Percentiles rank a stretch among this genome's conserved stretches.
phyloP scores from a whole-genome alignment of 2,888 invertebrate genomes.

The Panopea generosa region DNA sequence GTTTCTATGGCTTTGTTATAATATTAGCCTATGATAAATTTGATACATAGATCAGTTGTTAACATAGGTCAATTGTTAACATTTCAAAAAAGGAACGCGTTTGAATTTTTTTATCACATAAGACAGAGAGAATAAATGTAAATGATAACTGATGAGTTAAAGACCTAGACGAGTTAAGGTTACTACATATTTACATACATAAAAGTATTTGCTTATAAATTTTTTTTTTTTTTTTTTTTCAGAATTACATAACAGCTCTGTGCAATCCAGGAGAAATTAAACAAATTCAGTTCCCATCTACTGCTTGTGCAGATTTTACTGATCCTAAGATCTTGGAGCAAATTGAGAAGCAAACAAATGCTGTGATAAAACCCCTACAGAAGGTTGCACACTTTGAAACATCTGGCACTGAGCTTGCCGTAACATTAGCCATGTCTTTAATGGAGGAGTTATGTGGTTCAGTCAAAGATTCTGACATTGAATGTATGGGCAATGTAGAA shows the following conservation, averaged over 20 bases:
- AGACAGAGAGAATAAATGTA: no score
- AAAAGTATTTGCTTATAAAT: no score
- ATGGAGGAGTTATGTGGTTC: slow-evolving; percentile 73
- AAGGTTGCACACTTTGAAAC: slow-evolving; percentile 67
- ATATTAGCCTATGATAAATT: no score
- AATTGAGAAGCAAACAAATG: slow-evolving; percentile 74
- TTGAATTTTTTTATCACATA: no score
- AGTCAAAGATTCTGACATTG: slow-evolving; percentile 30
- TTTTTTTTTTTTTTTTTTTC: slow-evolving; percentile 60
- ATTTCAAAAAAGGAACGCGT: no score
- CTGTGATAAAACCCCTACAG: slow-evolving; percentile 60
- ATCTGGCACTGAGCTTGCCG: slow-evolving; percentile 72
- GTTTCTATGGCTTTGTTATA: no score
- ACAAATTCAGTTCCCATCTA: slow-evolving; percentile 59
- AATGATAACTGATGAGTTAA: no score
- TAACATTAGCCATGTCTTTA: slow-evolving; percentile 78
- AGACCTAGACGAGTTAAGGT: no score
- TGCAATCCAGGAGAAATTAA: slow-evolving; percentile 68
- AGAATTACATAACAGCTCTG: slow-evolving; percentile 74
- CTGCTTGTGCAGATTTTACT: slow-evolving; percentile 47
- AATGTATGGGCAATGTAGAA: background rate
- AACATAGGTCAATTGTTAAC: no score
- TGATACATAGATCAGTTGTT: no score
- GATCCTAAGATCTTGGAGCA: slow-evolving; percentile 60
- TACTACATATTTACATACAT: no score